Evolutionary conservation across 1,140 invertebrate species (phyloP).

Genomic region (Drosophila albomicans): DNA sequence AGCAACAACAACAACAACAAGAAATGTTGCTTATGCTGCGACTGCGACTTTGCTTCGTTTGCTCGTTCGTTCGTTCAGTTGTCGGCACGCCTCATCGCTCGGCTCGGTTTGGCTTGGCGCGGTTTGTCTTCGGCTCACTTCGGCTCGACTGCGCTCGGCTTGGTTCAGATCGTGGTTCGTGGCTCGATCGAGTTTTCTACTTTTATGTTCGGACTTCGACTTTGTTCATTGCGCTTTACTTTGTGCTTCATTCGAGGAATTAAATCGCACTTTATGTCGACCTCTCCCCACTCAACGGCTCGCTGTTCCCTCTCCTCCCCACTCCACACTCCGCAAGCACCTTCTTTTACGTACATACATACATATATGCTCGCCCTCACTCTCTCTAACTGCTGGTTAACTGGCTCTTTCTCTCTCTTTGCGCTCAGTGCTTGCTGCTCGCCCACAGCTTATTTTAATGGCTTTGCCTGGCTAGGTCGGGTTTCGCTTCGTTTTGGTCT

Average conservation of each 20-base stretch:
- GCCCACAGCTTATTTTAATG: constrained; percentile 69
- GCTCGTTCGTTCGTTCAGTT: constrained; percentile 1
- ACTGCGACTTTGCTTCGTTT: constrained; percentile 6
- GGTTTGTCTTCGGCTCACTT: background rate
- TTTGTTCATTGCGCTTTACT: constrained; percentile 83
- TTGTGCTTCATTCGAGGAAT: constrained; percentile 74
- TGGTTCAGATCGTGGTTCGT: constrained; percentile 25
- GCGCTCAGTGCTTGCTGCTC: constrained; percentile 36
- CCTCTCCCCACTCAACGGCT: background rate
- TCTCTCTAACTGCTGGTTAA: constrained; percentile 30
- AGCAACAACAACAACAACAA: constrained; percentile 54
- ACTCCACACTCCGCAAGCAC: background rate
- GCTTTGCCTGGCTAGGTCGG: constrained; percentile 71
- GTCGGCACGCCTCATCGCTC: constrained; percentile 15
- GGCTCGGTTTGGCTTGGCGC: background rate
- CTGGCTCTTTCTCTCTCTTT: constrained; percentile 24
- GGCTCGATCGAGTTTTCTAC: constrained; percentile 68
- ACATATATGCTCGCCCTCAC: constrained; percentile 26
- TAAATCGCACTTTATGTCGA: constrained; percentile 74
- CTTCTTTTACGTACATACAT: background rate
- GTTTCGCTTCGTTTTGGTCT: constrained; percentile 64
- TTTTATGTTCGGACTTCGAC: constrained; percentile 58
- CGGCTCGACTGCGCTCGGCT: background rate
- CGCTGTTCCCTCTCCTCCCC: background rate
- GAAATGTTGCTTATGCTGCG: constrained; percentile 70